Evolutionary conservation across 2,797 vertebrate genomes (phyloP).

Genomic region (Adrianichthys oophorus): DNA sequence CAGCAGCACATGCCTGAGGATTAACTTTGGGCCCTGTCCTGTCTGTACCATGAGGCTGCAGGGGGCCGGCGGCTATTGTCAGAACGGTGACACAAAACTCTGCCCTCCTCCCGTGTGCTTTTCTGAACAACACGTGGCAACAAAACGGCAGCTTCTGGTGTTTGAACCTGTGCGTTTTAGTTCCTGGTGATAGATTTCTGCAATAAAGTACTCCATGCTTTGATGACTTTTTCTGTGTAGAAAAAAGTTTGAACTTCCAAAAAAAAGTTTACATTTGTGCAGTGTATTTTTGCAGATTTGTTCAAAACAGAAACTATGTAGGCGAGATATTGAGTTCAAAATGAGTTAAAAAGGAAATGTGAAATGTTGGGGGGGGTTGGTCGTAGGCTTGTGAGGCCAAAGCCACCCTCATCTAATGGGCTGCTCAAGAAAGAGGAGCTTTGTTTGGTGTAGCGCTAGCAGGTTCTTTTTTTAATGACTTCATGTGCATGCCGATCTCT

Average conservation of each 20-base stretch:
- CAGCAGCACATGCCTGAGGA: constrained; percentile 74
- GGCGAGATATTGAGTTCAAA: neutral
- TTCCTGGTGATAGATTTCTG: too few relatives aligned
- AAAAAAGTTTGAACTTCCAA: too few relatives aligned
- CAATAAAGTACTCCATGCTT: too few relatives aligned
- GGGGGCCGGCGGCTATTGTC: constrained; percentile 62
- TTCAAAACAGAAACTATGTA: too few relatives aligned
- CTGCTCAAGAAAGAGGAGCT: constrained; percentile 68
- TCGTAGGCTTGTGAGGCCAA: constrained; percentile 70
- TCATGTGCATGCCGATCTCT: constrained; percentile 72
- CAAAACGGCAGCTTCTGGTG: too few relatives aligned
- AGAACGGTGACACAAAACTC: constrained; percentile 52
- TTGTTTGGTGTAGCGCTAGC: constrained; percentile 73
- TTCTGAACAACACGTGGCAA: too few relatives aligned
- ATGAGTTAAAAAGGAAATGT: constrained; percentile 72
- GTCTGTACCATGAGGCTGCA: constrained; percentile 51
- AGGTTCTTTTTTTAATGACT: constrained; percentile 78
- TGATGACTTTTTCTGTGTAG: too few relatives aligned
- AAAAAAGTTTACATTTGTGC: too few relatives aligned
- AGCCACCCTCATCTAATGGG: constrained; percentile 68
- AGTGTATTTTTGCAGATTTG: too few relatives aligned
- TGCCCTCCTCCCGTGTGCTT: too few relatives aligned
- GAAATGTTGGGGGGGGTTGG: constrained; percentile 50
- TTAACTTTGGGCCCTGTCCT: constrained; percentile 62
- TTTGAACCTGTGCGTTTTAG: too few relatives aligned